Percentiles rank a stretch among this genome's conserved stretches.
phyloP scores from a whole-genome alignment of 2,113 vertebrate genomes.

The Taxidea taxus region DNA sequence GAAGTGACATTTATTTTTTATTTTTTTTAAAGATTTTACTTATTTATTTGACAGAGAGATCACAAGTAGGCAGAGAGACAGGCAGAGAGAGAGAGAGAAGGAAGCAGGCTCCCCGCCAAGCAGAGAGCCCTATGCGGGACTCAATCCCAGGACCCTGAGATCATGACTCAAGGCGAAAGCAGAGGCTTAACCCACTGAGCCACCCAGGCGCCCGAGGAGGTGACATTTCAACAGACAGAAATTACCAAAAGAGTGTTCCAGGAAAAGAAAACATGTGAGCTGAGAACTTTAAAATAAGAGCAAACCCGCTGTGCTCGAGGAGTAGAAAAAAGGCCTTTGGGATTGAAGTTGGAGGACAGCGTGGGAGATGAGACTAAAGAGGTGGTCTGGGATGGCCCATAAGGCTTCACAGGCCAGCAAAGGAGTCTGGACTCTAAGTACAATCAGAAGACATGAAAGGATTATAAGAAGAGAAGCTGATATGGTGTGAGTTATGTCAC shows the following conservation, averaged over 20 bases:
- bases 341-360: background rate
- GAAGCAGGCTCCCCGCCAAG: no score
- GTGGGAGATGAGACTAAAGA: background rate
- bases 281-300: background rate
- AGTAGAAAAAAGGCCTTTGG: background rate
- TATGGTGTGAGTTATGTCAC: background rate
- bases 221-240: conserved; percentile 12
- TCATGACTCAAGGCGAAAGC: no score
- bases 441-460: background rate
- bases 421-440: background rate
- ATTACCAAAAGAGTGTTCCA: background rate
- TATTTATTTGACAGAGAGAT: no score
- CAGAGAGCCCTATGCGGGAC: no score
- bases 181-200: no score
- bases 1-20: no score
- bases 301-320: background rate
- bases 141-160: no score
- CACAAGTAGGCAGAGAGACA: no score
- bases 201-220: background rate
- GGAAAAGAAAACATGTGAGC: background rate
- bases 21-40: no score
- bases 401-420: background rate
- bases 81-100: no score
- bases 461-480: background rate
- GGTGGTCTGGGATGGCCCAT: background rate